Percentiles rank a stretch among this genome's conserved stretches.
These are phyloP conservation scores for Zaprionus nigranus DNA, from an alignment of 1,140 invertebrate genomes.

Conservation along the genomic window DNA sequence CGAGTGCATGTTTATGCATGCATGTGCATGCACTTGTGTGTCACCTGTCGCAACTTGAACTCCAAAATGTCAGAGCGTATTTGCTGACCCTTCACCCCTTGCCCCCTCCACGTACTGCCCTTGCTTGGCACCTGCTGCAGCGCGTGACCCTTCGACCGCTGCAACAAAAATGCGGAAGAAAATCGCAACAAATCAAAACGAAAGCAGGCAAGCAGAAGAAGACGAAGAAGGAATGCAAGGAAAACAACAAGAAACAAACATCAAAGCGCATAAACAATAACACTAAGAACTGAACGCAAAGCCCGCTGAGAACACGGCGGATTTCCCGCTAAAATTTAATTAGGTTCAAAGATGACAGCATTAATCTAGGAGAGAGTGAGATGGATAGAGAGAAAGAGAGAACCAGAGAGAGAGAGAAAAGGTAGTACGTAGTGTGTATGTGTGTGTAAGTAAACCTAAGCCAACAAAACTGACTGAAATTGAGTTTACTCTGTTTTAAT, in stretches of 20 bases:
- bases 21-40: slow-evolving; percentile 31
- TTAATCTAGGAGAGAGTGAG: no score
- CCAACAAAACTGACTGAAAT: background rate
- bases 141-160: slow-evolving; percentile 23
- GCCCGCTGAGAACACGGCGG: slow-evolving; percentile 11
- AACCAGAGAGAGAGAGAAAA: no score
- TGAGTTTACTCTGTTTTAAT: background rate
- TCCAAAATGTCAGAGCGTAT: slow-evolving; percentile 41
- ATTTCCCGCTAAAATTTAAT: slow-evolving; percentile 37
- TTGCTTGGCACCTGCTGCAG: slow-evolving; percentile 41
- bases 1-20: background rate
- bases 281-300: background rate
- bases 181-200: slow-evolving; percentile 27
- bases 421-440: no score
- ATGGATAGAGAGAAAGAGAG: no score
- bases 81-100: no score
- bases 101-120: background rate
- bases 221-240: slow-evolving; percentile 15
- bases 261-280: slow-evolving; percentile 5
- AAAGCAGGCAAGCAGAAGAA: slow-evolving; percentile 1
- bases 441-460: no score
- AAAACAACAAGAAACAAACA: slow-evolving; percentile 31
- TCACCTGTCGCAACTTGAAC: slow-evolving; percentile 43
- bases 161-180: slow-evolving; percentile 43
- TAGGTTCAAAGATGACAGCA: background rate